A percentile compares a stretch with the other conserved stretches of the same genome.
Evolutionary conservation across 2,888 invertebrate genomes (phyloP).

Genomic region (Polydrusus pterygomalis): DNA sequence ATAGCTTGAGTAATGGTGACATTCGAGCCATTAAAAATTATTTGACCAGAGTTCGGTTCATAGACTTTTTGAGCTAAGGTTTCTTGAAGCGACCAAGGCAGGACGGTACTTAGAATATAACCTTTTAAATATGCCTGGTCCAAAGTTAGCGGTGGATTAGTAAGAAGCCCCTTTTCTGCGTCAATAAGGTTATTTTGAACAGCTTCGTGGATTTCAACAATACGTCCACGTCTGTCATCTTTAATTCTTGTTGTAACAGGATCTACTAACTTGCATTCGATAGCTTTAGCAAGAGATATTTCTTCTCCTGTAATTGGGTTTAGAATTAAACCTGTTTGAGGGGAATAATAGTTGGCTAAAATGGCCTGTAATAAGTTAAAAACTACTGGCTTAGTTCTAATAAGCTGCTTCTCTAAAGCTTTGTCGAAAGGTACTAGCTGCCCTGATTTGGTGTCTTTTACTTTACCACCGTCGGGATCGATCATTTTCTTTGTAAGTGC

Average conservation of each 20-base stretch:
- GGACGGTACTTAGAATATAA: constrained; percentile 84
- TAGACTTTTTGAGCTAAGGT: constrained; percentile 88
- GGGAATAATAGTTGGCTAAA: constrained; percentile 84
- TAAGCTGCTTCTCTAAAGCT: constrained; percentile 81
- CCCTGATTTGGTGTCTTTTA: constrained; percentile 83
- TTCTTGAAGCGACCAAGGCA: constrained; percentile 89
- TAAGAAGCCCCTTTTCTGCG: constrained; percentile 80
- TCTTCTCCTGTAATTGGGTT: constrained; percentile 85
- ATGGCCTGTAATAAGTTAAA: constrained; percentile 85
- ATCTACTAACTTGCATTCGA: constrained; percentile 83
- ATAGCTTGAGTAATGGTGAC: constrained; percentile 86
- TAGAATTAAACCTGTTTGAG: constrained; percentile 83
- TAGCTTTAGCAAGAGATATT: constrained; percentile 84
- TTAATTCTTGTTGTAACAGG: constrained; percentile 82
- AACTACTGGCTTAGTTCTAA: constrained; percentile 81
- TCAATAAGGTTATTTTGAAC: constrained; percentile 82
- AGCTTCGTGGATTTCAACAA: constrained; percentile 82
- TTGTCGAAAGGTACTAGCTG: constrained; percentile 81
- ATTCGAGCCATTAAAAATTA: constrained; percentile 80
- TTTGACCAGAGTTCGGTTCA: constrained; percentile 82
- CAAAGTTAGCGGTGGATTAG: constrained; percentile 81
- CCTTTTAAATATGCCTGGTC: constrained; percentile 89
- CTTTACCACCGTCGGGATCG: constrained; percentile 81
- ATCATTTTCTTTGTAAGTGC: constrained; percentile 83
- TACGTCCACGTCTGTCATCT: constrained; percentile 80